Evolutionary conservation across 2,797 vertebrate genomes (phyloP).

Genomic region (Tenualosa thibaudeaui): DNA sequence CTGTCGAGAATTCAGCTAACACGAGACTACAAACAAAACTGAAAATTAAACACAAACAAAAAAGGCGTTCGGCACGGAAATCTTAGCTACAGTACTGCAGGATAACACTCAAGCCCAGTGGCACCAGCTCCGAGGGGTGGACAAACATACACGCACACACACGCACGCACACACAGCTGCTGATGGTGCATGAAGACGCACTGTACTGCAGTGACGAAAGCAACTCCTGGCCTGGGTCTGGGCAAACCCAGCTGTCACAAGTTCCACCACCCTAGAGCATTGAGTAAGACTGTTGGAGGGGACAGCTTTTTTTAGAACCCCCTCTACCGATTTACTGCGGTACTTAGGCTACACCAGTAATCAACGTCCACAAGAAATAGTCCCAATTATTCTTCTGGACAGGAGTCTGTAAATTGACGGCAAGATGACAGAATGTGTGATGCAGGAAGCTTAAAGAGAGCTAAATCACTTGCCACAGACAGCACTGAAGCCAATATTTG

Average conservation of each 20-base stretch:
- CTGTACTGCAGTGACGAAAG: background rate
- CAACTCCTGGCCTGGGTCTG: background rate
- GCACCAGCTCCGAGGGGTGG: conserved; percentile 49
- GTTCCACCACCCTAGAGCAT: background rate
- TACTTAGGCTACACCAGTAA: conserved; percentile 61
- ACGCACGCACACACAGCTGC: background rate
- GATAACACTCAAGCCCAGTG: conserved; percentile 59
- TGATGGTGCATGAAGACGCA: background rate
- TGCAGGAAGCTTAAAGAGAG: background rate
- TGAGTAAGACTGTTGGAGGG: background rate
- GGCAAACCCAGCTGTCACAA: background rate
- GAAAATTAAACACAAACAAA: conserved; percentile 60
- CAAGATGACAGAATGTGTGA: background rate
- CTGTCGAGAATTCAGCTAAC: background rate
- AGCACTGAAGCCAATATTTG: background rate
- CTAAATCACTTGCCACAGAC: background rate
- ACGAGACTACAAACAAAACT: conserved; percentile 75
- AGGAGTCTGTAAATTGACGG: background rate
- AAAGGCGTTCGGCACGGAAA: conserved; percentile 41
- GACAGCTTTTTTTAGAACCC: background rate
- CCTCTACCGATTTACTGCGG: conserved; percentile 52
- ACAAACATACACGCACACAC: background rate
- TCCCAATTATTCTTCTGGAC: background rate
- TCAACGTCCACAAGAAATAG: conserved; percentile 4
- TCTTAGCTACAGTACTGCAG: conserved; percentile 61